Base-by-base conservation (phyloP, 2,113 vertebrate genomes). In the Campylomormyrus numenius region DNA sequence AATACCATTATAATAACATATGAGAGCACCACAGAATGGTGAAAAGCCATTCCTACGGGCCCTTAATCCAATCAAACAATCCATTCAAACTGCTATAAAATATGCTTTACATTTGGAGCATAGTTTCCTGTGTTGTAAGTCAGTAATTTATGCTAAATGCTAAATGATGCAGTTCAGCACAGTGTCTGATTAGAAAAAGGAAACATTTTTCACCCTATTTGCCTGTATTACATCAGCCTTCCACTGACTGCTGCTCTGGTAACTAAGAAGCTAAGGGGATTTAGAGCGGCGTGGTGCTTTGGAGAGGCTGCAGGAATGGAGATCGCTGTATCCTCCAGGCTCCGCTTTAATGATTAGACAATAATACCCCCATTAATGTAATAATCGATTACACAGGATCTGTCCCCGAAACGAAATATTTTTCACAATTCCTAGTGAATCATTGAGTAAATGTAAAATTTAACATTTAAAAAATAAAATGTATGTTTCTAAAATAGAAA, bases 191-290 rank as follows among this genome's bases (percentile, higher is more conserved):
- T 49, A 35, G 48, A n/a, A 35, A 87, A 4, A 53, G 50, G 11
- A 56, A 87, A 35, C 49, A 10, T 53, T 27, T 50, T 53, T 53
- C 35, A 31, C 85, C 50, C 27, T 53, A 53, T 87, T 87, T 87
- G 24, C 50, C 27, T 53, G 48, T 87, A 53, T 87, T 87, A 46
- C 85, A 87, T 87, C 85, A 87, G 85, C 85, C 49, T 17, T 87
- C 49, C 49, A 24, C 27, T 56, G 85, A 52, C 48, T 87, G 85
- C 35, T 39, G 45, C 48, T 70, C 62, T 80, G 27, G 49, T 53
- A 35, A 35, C 50, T 52, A 3, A 19, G 27, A 87, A 53, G 50
- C 49, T 53, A 56, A 19, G 31, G 85, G 85, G 85, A 87, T 56
- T 87, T 53, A 87, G 48, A 21, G 49, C n/a, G 2, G 49, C 31